Evolutionary conservation across 2,797 vertebrate species (phyloP), one percentile per base, ranked within the genome.

Genomic region (Spheniscus humboldti): DNA sequence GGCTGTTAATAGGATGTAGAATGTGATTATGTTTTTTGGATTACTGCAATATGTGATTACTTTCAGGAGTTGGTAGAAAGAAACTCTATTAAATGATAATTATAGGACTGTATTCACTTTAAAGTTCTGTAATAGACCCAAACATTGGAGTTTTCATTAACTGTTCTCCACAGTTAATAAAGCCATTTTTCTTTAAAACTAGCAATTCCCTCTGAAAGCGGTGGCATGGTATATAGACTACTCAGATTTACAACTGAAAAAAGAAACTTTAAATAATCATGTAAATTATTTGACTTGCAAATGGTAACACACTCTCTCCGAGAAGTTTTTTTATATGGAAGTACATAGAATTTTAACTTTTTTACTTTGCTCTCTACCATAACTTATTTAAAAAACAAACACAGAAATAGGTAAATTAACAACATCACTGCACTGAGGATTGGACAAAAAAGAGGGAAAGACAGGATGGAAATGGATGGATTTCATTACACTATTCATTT

Each of bases 1-100:
- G 97, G 97, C 97, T 98, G 96, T 97, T 98, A 98, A 98, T 96
- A 97, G 96, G 96, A 96, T 95, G 88, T 86, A 92, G 96, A 97
- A 96, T 57, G 64, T 97, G 97, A 98, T 98, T 98, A 97, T 68
- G 77, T 90, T 90, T 96, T 98, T 95, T 92, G 86, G 95, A 97
- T 98, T 97, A 98, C 95, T 97, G 96, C 97, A 97, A 94, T 97
- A 95, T 98, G 96, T 98, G 98, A 98, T 98, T 98, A 98, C 98
- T 97, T 98, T 93, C 96, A 97, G 97, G 91, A 98, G 92, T 13
- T 90, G 84, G 96, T 96, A 96, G 92, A 98, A 97, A 97, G 95
- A 95, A 98, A 98, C 95, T 96, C 97, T 97, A 97, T 98, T 98
- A 98, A 98, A 96, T 95, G 68, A 97, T 98, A 97, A 98, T 98